Base-by-base conservation (phyloP, 1,140 invertebrate genomes). In the Whitmania pigra region DNA sequence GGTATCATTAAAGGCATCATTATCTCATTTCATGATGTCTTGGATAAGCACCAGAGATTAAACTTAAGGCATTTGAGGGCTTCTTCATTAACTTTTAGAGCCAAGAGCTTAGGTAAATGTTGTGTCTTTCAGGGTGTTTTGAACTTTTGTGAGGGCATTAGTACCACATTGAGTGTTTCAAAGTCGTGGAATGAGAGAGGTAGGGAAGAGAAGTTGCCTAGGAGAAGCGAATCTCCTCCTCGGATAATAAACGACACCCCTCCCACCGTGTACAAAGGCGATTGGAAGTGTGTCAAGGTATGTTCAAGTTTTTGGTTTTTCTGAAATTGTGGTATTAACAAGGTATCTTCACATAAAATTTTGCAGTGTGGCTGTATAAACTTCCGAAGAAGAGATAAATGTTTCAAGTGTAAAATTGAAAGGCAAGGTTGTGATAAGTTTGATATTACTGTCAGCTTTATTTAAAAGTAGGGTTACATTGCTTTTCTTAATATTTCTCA, bases 301-400 rank as follows among this genome's bases (percentile, higher is more conserved):
- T 57, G 54, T 20, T n/a, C n/a, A n/a, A n/a, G n/a, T n/a, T 20
- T 57, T 57, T 57, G 20, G 22, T 4, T 63, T 63, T 31, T 63
- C 18, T 63, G 11, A 13, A 63, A 63, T 63, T 63, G 20, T 63
- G 9, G 11, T 17, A 25, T 63, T 13, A 6, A 25, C 22, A 63
- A 15, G 11, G 22, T 63, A 63, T 25, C 57, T 2, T 63, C 18
- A 25, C 57, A 13, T 22, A 63, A 25, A 31, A 18, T n/a, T 63
- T 22, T 63, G 22, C 82, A 94, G 90, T 96, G 93, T 85, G 89
- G 90, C 72, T 89, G 89, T 55, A 90, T 92, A 78, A 95, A 95
- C 83, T 96, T 95, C 80, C 91, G 91, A 81, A 85, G 91, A 74
- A 86, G 93, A 73, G 90, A 91, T 77, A 87, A 86, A 53, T 96